Evolutionary conservation across 2,888 invertebrate species (phyloP), one percentile per base, ranked within the genome.

Genomic region (Urechis unicinctus): DNA sequence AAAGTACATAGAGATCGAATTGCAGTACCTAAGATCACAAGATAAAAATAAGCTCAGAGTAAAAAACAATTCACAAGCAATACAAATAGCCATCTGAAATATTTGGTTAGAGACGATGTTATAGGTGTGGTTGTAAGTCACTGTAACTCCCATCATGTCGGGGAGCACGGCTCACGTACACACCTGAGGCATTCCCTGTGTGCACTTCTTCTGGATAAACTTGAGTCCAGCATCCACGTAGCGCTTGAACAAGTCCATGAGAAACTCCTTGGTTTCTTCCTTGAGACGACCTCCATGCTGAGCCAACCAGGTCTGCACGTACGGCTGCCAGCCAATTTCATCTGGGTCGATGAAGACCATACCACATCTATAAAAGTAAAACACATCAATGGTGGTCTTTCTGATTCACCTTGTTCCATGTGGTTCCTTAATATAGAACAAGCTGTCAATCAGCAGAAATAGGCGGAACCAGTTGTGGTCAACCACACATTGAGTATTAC

Each of bases 311-410:
- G 89, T 87, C 61, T 85, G 83, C 0, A 91, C 86, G 65, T 84
- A 86, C 0, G 92, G 91, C 66, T 87, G 72, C 85, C 88, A 91
- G 50, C 87, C 86, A 49, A 92, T 79, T 68, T 91, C 91, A 2
- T 85, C 83, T 0, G 91, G 85, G 74, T 93, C 92, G 6, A 92
- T 85, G 74, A 90, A 93, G 1, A 93, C 91, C 91, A 93, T 93
- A 50, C 91, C 91, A 78, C 77, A 78, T 58, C 78, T 73, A 52
- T 3, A 50, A 53, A 49, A 57, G 46, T 29, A 47, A 17, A n/a
- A n/a, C n/a, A n/a, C n/a, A 36, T 24, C 41, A 50, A 44, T 1
- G 1, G 9, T 9, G 21, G 24, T 21, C 24, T 17, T 45, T 36
- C 9, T 36, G 13, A 36, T 36, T 13, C 36, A 36, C 9, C 9